Evolutionary conservation across 2,797 vertebrate genomes (phyloP).

Genomic region (Xyrichtys novacula): DNA sequence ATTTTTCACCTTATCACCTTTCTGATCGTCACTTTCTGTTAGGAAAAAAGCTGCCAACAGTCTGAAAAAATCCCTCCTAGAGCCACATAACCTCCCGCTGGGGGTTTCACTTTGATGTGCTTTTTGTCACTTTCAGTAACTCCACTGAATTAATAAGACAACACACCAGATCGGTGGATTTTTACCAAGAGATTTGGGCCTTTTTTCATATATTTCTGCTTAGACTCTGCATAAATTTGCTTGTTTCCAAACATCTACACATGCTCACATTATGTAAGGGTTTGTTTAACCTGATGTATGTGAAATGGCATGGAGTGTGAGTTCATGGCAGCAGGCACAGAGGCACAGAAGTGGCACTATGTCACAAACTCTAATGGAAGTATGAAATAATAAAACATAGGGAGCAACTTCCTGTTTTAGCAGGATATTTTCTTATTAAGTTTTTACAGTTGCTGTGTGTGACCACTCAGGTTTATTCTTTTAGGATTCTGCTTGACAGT

Average conservation of each 20-base stretch:
- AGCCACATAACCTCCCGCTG: too few species aligned
- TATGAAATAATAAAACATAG: conserved; percentile 22
- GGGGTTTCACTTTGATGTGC: too few species aligned
- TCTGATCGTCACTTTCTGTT: too few species aligned
- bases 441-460: neutral
- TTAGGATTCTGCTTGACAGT: conserved; percentile 8
- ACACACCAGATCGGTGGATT: neutral
- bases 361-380: conserved; percentile 6
- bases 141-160: too few species aligned
- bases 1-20: too few species aligned
- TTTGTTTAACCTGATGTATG: conserved; percentile 11
- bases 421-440: neutral
- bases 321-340: neutral
- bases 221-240: neutral
- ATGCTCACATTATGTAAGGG: neutral
- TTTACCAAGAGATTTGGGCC: neutral
- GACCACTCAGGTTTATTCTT: neutral
- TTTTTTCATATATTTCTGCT: conserved; percentile 6
- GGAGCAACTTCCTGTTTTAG: conserved; percentile 13
- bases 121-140: too few species aligned
- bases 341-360: conserved; percentile 1
- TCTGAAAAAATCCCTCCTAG: too few species aligned
- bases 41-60: too few species aligned
- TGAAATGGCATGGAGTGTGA: neutral
- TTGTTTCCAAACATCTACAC: conserved; percentile 14